Percentiles rank a stretch among this genome's conserved stretches.
Conservation (phyloP, 1,140 invertebrate genomes). For the Pantala flavescens region DNA sequence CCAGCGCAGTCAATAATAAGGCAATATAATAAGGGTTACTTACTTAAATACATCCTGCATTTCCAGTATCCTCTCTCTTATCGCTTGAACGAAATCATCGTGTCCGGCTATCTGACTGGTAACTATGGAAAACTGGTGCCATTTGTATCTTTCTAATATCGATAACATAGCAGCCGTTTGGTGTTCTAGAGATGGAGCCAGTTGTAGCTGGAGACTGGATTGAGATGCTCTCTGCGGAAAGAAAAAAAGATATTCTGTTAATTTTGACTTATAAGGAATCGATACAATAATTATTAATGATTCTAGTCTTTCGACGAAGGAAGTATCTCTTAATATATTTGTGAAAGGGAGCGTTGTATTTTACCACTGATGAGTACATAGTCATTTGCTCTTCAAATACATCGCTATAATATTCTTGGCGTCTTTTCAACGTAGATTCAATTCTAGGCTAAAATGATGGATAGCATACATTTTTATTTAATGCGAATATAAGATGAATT, state of each 20-base stretch:
- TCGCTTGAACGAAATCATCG: conserved; percentile 87
- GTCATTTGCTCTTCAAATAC: no score
- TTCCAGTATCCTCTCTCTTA: conserved; percentile 71
- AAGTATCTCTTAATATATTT: no score
- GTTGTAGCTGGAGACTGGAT: conserved; percentile 72
- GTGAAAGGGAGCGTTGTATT: no score
- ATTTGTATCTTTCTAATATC: conserved; percentile 87
- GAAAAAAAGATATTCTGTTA: not conserved
- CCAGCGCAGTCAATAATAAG: no score
- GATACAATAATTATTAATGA: no score
- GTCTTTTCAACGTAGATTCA: no score
- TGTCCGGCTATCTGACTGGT: conserved; percentile 88
- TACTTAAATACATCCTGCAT: conserved; percentile 76
- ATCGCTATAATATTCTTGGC: no score
- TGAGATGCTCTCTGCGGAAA: conserved; percentile 58
- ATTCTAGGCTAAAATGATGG: no score
- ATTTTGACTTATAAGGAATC: not conserved
- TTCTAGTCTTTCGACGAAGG: no score
- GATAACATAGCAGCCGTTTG: conserved; percentile 88
- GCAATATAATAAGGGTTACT: conserved; percentile 20
- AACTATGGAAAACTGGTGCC: conserved; percentile 91
- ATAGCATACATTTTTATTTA: no score
- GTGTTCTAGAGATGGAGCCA: conserved; percentile 87
- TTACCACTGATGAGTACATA: no score
- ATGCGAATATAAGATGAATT: no score